Conservation (phyloP, 2,888 invertebrate genomes). For the Epiblema foenella region DNA sequence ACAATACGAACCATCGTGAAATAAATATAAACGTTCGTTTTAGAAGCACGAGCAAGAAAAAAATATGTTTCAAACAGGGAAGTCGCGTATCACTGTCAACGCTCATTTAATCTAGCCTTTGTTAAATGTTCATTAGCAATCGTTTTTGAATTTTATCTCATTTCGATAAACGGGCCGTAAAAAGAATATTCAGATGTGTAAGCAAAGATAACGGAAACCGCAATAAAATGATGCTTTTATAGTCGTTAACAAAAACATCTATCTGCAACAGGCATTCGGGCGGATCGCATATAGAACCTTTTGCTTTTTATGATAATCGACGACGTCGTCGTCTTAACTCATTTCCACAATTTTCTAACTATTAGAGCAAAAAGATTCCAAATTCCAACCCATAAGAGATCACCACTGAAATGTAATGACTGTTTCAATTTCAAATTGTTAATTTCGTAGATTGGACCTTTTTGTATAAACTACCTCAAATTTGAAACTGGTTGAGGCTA, state of each 20-base stretch:
- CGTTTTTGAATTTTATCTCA: not conserved
- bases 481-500: constrained; percentile 1
- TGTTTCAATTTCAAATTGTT: too few relatives aligned
- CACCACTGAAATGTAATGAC: too few relatives aligned
- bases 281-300: too few relatives aligned
- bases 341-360: too few relatives aligned
- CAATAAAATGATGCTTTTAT: not conserved
- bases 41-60: not conserved
- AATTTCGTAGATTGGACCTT: too few relatives aligned
- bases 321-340: too few relatives aligned
- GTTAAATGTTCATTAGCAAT: not conserved
- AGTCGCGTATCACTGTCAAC: constrained; percentile 6
- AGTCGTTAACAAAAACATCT: not conserved
- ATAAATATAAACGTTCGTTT: not conserved
- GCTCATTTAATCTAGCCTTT: not conserved
- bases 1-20: not conserved
- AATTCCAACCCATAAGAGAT: too few relatives aligned
- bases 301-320: too few relatives aligned
- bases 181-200: not conserved
- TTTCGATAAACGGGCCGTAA: not conserved
- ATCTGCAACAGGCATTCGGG: not conserved
- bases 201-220: not conserved
- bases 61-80: constrained; percentile 1
- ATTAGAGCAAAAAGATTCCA: too few relatives aligned
- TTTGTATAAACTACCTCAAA: not conserved